Evolutionary conservation across 2,888 invertebrate genomes (phyloP).

Genomic region (Pemphredon lugubris): DNA sequence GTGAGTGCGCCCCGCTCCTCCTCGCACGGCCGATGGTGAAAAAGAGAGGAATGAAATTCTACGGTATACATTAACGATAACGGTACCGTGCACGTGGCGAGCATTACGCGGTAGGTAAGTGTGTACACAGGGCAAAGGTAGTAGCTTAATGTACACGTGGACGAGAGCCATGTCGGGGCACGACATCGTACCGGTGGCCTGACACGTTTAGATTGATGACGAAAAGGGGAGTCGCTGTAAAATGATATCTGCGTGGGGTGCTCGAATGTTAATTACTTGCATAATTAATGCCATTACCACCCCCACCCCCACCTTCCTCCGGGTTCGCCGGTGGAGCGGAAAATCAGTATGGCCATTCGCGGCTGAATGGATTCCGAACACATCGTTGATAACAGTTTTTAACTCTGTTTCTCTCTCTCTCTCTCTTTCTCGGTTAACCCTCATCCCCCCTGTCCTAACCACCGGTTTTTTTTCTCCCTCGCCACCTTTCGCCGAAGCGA

Average conservation of each 20-base stretch:
- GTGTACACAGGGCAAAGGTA: neutral
- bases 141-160: slow-evolving; percentile 33
- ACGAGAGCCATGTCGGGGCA: slow-evolving; percentile 53
- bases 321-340: slow-evolving; percentile 14
- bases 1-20: neutral
- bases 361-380: slow-evolving; percentile 13
- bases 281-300: slow-evolving; percentile 77
- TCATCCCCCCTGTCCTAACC: too few species aligned
- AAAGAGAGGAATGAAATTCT: slow-evolving; percentile 45
- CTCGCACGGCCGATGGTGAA: slow-evolving; percentile 7
- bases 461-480: neutral
- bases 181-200: slow-evolving; percentile 67
- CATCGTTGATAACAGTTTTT: slow-evolving; percentile 26
- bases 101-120: slow-evolving; percentile 28
- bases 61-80: slow-evolving; percentile 31
- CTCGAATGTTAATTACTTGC: slow-evolving; percentile 75
- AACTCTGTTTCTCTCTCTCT: neutral
- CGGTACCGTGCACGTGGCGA: slow-evolving; percentile 40
- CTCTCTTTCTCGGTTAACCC: neutral
- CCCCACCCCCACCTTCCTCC: slow-evolving; percentile 13
- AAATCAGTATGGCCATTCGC: slow-evolving; percentile 17
- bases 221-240: slow-evolving; percentile 66
- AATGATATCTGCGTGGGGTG: slow-evolving; percentile 65
- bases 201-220: slow-evolving; percentile 76
- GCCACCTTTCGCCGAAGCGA: neutral